Conservation (phyloP, 2,888 invertebrate species). For the Leistus spinibarbis region DNA sequence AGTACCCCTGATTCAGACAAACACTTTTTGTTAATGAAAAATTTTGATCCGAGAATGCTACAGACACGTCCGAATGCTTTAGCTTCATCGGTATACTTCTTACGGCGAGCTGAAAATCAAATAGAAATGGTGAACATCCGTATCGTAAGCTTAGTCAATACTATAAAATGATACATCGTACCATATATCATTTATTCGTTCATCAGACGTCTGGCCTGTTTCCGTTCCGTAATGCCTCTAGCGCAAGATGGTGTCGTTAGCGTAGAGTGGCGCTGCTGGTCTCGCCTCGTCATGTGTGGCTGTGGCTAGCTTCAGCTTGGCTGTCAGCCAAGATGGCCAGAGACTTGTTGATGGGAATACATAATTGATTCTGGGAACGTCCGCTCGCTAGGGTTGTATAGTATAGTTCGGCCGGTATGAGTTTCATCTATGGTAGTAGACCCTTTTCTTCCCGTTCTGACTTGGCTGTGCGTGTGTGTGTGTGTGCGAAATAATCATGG, state of each 20-base stretch:
- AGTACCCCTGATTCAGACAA: too few relatives aligned
- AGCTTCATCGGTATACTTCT: too few relatives aligned
- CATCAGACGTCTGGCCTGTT: background rate
- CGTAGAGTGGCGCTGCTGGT: background rate
- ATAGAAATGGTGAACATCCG: too few relatives aligned
- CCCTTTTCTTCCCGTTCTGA: too few relatives aligned
- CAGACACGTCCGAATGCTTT: too few relatives aligned
- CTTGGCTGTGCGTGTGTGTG: background rate
- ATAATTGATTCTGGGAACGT: background rate
- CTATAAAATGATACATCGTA: background rate
- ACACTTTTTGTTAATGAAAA: too few relatives aligned
- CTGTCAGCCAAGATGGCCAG: background rate
- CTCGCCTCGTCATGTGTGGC: background rate
- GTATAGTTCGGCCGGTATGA: background rate
- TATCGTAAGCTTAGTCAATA: background rate
- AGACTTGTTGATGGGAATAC: constrained; percentile 10
- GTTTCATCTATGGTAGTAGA: too few relatives aligned
- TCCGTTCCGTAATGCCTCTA: background rate
- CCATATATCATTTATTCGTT: background rate
- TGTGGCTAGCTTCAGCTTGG: background rate
- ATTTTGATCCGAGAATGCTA: too few relatives aligned
- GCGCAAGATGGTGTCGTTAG: background rate
- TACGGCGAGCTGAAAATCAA: too few relatives aligned
- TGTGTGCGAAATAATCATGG: constrained; percentile 1
- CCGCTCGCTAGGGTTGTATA: background rate